Evolutionary conservation across 1,140 invertebrate species (phyloP).

Genomic region (Heliconius nattereri): DNA sequence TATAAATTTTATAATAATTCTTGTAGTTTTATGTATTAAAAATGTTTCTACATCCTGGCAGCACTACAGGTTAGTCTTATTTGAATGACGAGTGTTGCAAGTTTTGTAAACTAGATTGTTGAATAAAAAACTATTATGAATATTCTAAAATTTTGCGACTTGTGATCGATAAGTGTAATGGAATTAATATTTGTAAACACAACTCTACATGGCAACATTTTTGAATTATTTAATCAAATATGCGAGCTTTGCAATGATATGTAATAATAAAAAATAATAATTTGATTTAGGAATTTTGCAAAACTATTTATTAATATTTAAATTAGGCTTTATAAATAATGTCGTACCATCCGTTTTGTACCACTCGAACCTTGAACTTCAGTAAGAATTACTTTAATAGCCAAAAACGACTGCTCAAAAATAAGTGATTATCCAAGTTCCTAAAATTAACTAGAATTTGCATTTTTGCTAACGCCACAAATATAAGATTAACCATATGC

Average conservation of each 20-base stretch:
- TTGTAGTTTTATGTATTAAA: background rate
- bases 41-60: constrained; percentile 4
- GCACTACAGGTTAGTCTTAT: background rate
- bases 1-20: background rate
- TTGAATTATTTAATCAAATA: background rate
- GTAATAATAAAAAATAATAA: background rate
- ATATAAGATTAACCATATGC: background rate
- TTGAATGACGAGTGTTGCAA: background rate
- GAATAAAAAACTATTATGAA: background rate
- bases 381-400: background rate
- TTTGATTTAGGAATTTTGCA: constrained; percentile 1
- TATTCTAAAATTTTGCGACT: constrained; percentile 4
- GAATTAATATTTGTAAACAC: constrained; percentile 9
- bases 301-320: constrained; percentile 8
- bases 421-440: constrained; percentile 35
- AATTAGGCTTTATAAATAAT: background rate
- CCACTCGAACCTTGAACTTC: background rate
- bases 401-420: constrained; percentile 32
- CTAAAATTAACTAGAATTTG: constrained; percentile 31
- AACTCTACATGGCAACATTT: background rate
- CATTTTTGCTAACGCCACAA: constrained; percentile 18
- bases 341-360: background rate
- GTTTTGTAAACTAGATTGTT: background rate
- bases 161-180: constrained; percentile 4
- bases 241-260: constrained; percentile 4